Base-by-base conservation (phyloP, 2,113 vertebrate genomes). In the Protomyctophum bolini region DNA sequence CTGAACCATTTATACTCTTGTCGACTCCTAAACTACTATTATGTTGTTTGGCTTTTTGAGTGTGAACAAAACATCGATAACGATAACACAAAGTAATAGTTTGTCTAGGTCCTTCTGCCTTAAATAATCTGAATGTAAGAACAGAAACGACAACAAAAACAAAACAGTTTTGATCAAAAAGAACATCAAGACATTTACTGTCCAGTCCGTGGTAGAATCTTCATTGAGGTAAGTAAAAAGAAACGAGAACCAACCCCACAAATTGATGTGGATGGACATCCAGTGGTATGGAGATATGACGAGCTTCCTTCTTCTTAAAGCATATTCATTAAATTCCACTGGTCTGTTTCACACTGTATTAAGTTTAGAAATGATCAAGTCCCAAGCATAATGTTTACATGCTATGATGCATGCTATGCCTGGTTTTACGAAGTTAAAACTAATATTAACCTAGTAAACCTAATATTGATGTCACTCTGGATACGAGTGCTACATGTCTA, bases 201-300 rank as follows among this genome's bases (percentile, higher is more conserved):
- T 75, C 67, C 10, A 71, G 54, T 10, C 66, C 33, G 33, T 65
- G 75, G 50, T 58, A 72, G 50, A 70, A 41, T 28, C 9, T 65
- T 7, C 9, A 6, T 9, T 21, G 57, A 88, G 88, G 88, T 90
- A 88, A 90, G 86, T 89, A 52, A 68, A 21, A 63, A 70, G 55
- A 11, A 41, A 58, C 61, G 48, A 8, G 0, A 14, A 49, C n/a
- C 7, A 1, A 15, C 66, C 50, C 33, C 6, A 12, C 10, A 54
- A 11, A 54, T 54, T 54, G 0, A 41, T 41, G 33, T 41, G 33
- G 3, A 41, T 41, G 33, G 33, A 41, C 33, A 41, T 41, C 33
- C 3, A 41, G 33, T 41, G 3, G 33, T 41, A 41, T 41, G 33
- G 5, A 41, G 3, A 41, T 41, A 41, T 41, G 33, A 41, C 5